A percentile compares a stretch with the other conserved stretches of the same genome.
Conservation (phyloP, 1,140 invertebrate genomes). For the Triops longicaudatus region DNA sequence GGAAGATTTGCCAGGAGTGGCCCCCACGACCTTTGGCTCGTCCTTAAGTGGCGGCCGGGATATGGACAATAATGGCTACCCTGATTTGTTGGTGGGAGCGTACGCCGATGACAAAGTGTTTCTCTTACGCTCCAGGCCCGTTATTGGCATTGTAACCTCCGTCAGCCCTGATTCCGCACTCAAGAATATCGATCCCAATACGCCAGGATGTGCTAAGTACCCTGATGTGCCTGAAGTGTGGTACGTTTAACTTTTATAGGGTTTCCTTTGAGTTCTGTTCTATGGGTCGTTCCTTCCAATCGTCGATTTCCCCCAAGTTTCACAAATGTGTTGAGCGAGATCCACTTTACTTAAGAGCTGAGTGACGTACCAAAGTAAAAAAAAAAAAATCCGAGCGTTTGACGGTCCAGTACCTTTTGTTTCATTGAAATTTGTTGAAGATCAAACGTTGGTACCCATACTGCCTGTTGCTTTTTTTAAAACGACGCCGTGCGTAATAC, state of each 20-base stretch:
- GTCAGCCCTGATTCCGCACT: conserved; percentile 55
- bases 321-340: too few relatives aligned
- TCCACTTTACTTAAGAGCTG: too few relatives aligned
- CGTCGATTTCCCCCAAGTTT: too few relatives aligned
- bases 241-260: conserved; percentile 36
- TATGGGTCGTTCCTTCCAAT: too few relatives aligned
- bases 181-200: conserved; percentile 69
- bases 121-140: conserved; percentile 67
- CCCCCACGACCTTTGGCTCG: conserved; percentile 71
- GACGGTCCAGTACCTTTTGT: too few relatives aligned
- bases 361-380: too few relatives aligned
- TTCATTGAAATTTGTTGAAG: too few relatives aligned
- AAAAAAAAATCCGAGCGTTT: too few relatives aligned
- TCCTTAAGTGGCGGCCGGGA: conserved; percentile 80
- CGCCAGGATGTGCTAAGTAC: conserved; percentile 58
- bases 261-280: neutral
- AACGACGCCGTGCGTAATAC: too few relatives aligned
- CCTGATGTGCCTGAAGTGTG: conserved; percentile 60
- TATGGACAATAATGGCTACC: conserved; percentile 83
- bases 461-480: too few relatives aligned
- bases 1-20: conserved; percentile 43
- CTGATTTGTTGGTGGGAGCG: conserved; percentile 80
- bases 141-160: conserved; percentile 64
- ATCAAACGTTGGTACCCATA: too few relatives aligned
- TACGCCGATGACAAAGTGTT: conserved; percentile 68